These are phyloP conservation scores for Chaetodon auriga DNA, from an alignment of 2,113 vertebrate species.

Conservation along the genomic window DNA sequence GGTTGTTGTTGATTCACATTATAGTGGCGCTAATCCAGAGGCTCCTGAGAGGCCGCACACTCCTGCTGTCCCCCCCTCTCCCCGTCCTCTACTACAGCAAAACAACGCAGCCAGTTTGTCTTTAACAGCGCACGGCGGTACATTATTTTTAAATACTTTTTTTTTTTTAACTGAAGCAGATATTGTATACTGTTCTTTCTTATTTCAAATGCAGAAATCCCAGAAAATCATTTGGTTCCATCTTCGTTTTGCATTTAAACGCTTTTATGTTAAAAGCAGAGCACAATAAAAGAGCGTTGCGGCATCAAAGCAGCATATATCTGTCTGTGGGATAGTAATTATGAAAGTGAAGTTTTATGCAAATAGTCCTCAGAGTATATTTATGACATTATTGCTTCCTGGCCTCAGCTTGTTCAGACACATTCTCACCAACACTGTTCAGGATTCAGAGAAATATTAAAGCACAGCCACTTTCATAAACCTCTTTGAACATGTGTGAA, in stretches of 20 bases:
- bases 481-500: neutral
- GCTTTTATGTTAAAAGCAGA: constrained; percentile 7
- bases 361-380: neutral
- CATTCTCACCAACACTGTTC: neutral
- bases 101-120: constrained; percentile 50
- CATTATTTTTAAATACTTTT: neutral
- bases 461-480: neutral
- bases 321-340: constrained; percentile 9
- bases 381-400: neutral
- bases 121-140: constrained; percentile 3
- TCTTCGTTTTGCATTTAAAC: constrained; percentile 9
- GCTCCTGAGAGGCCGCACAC: constrained; percentile 70
- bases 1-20: constrained; percentile 77
- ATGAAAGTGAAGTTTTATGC: neutral
- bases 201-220: neutral
- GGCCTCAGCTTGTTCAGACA: neutral
- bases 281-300: neutral
- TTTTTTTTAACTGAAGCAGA: neutral
- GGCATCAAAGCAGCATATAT: constrained; percentile 1
- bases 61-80: constrained; percentile 59
- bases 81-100: constrained; percentile 49
- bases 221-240: neutral
- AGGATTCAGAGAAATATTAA: constrained; percentile 5
- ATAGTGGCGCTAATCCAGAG: constrained; percentile 73
- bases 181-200: neutral